Evolutionary conservation across 2,797 vertebrate species (phyloP).

Genomic region (Benthosema pterotum): DNA sequence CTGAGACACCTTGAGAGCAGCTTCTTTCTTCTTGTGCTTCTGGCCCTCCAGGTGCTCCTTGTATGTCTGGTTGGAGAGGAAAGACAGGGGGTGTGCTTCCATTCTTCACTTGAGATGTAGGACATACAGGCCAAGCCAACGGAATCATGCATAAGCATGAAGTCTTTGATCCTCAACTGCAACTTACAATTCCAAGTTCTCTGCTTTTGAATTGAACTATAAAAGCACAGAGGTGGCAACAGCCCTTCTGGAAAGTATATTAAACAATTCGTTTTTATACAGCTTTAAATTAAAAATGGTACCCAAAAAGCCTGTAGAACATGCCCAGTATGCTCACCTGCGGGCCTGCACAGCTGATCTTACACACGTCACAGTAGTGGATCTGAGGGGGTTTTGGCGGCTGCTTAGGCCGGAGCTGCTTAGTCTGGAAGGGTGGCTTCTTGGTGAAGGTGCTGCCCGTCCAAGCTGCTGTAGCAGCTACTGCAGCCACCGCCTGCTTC

Average conservation of each 20-base stretch:
- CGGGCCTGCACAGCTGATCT: constrained; percentile 98
- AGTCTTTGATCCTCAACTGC: no score
- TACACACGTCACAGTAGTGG: constrained; percentile 98
- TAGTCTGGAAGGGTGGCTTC: constrained; percentile 95
- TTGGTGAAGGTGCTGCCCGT: constrained; percentile 94
- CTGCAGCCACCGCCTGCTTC: constrained; percentile 91
- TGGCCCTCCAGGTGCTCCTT: constrained; percentile 98
- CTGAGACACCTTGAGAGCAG: constrained; percentile 92
- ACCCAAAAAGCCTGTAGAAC: no score
- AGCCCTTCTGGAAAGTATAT: no score
- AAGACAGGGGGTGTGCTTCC: neutral
- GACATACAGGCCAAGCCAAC: no score
- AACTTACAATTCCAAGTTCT: no score
- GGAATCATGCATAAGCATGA: no score
- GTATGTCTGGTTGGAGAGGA: constrained; percentile 83
- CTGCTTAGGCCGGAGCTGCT: constrained; percentile 94
- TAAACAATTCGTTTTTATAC: no score
- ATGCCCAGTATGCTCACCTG: constrained; percentile 80
- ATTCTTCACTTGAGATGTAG: no score
- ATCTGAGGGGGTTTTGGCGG: constrained; percentile 97
- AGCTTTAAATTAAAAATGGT: no score
- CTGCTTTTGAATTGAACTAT: no score
- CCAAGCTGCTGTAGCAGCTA: constrained; percentile 93
- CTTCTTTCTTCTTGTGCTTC: constrained; percentile 99
- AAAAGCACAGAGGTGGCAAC: neutral